Conservation (phyloP, 2,797 vertebrate genomes). For the Synanceia verrucosa region DNA sequence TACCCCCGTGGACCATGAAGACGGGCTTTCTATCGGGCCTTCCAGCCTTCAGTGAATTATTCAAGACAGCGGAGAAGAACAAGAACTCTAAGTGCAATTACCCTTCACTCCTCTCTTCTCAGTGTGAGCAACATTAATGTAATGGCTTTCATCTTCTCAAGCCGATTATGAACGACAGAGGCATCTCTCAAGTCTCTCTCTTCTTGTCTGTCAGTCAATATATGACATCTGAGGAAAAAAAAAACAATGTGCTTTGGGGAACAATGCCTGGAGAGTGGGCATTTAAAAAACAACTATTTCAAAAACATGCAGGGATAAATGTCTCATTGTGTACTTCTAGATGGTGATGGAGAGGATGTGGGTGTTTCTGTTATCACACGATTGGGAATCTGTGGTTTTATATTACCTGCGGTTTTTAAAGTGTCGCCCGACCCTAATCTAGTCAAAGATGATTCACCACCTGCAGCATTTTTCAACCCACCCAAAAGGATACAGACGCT, state of each 20-base stretch:
- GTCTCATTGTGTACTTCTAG: constrained; percentile 56
- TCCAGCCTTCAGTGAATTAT: constrained; percentile 80
- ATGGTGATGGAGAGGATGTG: constrained; percentile 42
- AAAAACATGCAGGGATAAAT: constrained; percentile 41
- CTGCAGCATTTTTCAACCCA: constrained; percentile 52
- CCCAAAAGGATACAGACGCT: background rate
- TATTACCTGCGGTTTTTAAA: constrained; percentile 72
- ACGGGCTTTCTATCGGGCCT: constrained; percentile 70
- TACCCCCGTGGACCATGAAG: constrained; percentile 55
- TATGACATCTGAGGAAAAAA: constrained; percentile 46
- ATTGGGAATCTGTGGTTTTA: constrained; percentile 57
- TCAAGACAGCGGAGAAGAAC: constrained; percentile 77
- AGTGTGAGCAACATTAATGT: constrained; percentile 80
- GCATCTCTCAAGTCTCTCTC: constrained; percentile 51
- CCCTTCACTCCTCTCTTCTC: constrained; percentile 70
- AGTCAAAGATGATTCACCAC: constrained; percentile 71
- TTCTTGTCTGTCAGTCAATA: constrained; percentile 52
- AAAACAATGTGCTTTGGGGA: constrained; percentile 19
- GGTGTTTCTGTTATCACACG: constrained; percentile 61
- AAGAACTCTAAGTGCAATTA: constrained; percentile 82
- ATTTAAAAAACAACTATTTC: constrained; percentile 45
- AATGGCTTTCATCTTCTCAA: constrained; percentile 79
- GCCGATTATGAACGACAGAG: constrained; percentile 67
- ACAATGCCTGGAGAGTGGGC: constrained; percentile 15
- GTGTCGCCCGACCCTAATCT: constrained; percentile 48